A percentile compares a stretch with the other conserved stretches of the same genome.
Evolutionary conservation across 2,888 invertebrate genomes (phyloP).

Genomic region (Folsomia candida): DNA sequence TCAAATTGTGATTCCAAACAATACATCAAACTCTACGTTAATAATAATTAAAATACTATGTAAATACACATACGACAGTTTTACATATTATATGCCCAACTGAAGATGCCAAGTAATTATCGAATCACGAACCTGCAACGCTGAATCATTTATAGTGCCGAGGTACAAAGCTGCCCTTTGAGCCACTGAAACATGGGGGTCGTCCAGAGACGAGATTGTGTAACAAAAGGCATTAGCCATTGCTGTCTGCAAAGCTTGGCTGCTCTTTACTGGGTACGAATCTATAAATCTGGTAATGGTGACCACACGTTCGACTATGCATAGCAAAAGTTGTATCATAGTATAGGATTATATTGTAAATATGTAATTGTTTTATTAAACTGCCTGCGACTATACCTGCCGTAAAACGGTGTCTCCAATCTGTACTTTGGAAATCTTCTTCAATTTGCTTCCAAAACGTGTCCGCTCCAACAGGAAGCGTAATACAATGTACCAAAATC

Average conservation of each 20-base stretch:
- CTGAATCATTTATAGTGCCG: conserved; percentile 86
- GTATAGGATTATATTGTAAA: background rate
- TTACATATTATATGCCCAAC: background rate
- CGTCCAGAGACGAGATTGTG: conserved; percentile 92
- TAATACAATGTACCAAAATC: conserved; percentile 88
- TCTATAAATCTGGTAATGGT: conserved; percentile 91
- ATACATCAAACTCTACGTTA: conserved; percentile 72
- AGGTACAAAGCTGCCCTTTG: conserved; percentile 88
- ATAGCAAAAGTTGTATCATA: background rate
- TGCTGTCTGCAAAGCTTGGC: conserved; percentile 82
- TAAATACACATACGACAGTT: background rate
- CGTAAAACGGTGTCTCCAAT: conserved; percentile 86
- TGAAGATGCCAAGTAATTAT: background rate
- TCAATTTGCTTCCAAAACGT: conserved; percentile 95
- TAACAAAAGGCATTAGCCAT: conserved; percentile 96
- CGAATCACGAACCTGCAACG: conserved; percentile 66
- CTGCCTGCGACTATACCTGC: conserved; percentile 72
- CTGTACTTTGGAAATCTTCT: conserved; percentile 84
- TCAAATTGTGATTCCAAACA: conserved; percentile 98
- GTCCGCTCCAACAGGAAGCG: conserved; percentile 88
- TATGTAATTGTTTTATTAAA: background rate
- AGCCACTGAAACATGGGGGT: conserved; percentile 89
- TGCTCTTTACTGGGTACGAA: conserved; percentile 77
- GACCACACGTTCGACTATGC: conserved; percentile 82
- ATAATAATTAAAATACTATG: conserved; percentile 27